phyloP scores from a whole-genome alignment of 53 echinoderm and acorn worm species.

The Luidia sarsii region DNA sequence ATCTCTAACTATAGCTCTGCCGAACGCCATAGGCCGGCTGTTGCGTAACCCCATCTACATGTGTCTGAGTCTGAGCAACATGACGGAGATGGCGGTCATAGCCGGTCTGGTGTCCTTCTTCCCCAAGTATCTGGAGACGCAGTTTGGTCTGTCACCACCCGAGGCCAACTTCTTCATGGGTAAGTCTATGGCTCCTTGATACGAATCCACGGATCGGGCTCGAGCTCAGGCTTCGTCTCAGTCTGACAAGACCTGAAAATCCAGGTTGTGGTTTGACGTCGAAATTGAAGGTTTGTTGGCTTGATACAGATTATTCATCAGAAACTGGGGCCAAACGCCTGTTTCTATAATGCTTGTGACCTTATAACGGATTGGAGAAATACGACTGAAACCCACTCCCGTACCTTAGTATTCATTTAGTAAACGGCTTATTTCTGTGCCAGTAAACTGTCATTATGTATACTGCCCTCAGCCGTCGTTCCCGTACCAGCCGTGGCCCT shows the following conservation, averaged over 20 bases:
- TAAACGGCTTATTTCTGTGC: too few relatives aligned
- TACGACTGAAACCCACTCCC: not conserved
- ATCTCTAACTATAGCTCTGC: constrained; percentile 22
- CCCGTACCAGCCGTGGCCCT: constrained; percentile 43
- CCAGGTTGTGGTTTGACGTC: too few relatives aligned
- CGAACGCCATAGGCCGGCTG: constrained; percentile 22
- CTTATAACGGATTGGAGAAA: not conserved
- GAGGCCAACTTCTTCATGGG: constrained; percentile 73
- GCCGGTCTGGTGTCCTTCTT: constrained; percentile 45
- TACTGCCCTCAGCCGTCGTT: constrained; percentile 6
- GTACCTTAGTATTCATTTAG: too few relatives aligned
- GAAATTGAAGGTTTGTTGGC: too few relatives aligned
- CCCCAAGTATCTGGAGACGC: constrained; percentile 62
- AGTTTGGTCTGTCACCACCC: constrained; percentile 72
- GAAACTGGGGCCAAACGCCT: too few relatives aligned
- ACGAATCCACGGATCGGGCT: too few relatives aligned
- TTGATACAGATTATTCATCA: too few relatives aligned
- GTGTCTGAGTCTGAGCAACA: constrained; percentile 39
- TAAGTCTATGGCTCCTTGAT: too few relatives aligned
- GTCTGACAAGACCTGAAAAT: too few relatives aligned
- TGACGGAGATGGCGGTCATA: constrained; percentile 49
- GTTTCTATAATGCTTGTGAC: too few relatives aligned
- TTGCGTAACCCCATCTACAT: constrained; percentile 37
- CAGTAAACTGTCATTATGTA: too few relatives aligned
- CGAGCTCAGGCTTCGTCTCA: too few relatives aligned